phyloP scores from a whole-genome alignment of 2,113 vertebrate genomes.

The Cepphus grylle region DNA sequence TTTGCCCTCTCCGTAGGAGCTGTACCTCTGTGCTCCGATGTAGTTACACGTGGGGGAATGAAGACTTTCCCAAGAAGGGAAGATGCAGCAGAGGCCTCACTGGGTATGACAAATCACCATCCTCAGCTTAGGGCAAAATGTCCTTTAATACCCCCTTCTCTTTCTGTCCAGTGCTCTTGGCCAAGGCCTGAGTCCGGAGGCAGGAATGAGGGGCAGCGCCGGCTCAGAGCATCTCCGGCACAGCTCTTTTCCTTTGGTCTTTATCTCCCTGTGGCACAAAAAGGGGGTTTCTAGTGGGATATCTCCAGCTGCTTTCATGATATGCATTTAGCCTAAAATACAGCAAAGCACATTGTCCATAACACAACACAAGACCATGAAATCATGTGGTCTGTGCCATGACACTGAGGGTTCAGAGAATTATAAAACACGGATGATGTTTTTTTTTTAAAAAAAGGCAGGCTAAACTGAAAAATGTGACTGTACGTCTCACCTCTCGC shows the following conservation, averaged over 20 bases:
- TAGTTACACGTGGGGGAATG: rapidly evolving
- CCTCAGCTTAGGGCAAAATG: background rate
- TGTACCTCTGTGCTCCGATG: background rate
- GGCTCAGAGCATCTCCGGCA: background rate
- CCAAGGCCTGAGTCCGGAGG: rapidly evolving
- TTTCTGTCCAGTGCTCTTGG: background rate
- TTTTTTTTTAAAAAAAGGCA: background rate
- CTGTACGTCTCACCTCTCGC: background rate
- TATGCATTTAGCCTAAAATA: background rate
- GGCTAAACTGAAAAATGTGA: background rate
- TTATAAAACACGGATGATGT: background rate
- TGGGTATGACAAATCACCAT: background rate
- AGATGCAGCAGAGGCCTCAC: background rate
- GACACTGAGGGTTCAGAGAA: background rate
- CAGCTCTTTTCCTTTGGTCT: background rate
- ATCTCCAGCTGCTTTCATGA: background rate
- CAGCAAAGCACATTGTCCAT: background rate
- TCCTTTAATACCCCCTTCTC: background rate
- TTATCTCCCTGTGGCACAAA: background rate
- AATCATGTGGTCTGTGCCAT: background rate
- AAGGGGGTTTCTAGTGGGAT: background rate
- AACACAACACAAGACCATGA: background rate
- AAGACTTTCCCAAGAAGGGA: background rate
- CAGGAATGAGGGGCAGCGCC: background rate
- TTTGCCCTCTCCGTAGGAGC: background rate